These are phyloP conservation scores for Terrapene triunguis DNA, from an alignment of 2,113 vertebrate species.

Conservation along the genomic window DNA sequence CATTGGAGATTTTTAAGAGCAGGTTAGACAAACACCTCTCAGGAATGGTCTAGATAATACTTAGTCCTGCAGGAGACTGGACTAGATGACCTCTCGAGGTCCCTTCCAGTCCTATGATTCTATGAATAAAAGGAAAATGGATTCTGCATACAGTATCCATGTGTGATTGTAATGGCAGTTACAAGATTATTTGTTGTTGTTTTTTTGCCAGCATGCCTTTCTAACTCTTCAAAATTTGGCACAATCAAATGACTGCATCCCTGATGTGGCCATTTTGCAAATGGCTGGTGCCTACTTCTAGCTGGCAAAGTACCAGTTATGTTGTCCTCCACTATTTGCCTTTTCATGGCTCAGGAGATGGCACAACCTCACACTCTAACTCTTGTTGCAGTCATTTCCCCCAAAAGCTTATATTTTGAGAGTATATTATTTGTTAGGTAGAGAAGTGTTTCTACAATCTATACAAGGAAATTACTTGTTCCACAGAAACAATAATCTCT, in stretches of 20 bases:
- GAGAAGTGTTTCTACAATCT: neutral
- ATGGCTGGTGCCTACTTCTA: neutral
- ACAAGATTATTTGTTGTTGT: neutral
- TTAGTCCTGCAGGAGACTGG: too few relatives aligned
- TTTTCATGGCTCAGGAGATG: neutral
- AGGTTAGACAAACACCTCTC: too few relatives aligned
- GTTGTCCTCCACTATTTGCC: neutral
- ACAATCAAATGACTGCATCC: neutral
- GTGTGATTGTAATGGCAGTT: neutral
- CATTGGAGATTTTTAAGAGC: too few relatives aligned
- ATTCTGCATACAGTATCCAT: neutral
- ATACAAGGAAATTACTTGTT: neutral
- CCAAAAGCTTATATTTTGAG: neutral
- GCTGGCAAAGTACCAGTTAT: neutral
- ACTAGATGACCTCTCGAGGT: too few relatives aligned
- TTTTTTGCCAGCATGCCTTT: neutral
- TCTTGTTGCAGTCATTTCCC: neutral
- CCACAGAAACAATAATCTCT: neutral
- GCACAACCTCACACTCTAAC: neutral
- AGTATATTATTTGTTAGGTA: neutral
- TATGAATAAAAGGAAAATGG: neutral
- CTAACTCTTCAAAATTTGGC: neutral
- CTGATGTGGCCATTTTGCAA: neutral
- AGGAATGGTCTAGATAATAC: too few relatives aligned
- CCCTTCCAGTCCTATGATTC: too few relatives aligned